phyloP scores from a whole-genome alignment of 2,888 invertebrate genomes.

The Epistrophe eligans region DNA sequence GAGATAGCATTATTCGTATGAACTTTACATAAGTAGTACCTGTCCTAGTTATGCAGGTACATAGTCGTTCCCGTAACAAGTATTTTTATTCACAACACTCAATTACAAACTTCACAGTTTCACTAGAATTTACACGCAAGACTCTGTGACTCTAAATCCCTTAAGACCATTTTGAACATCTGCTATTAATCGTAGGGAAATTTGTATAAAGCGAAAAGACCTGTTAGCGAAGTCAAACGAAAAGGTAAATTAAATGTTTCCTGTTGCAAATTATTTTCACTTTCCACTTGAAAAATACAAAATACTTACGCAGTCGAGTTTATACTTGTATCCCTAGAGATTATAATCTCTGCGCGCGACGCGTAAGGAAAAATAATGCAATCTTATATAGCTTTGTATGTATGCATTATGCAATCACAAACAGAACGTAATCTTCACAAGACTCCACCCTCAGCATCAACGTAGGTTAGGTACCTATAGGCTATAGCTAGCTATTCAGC shows the following conservation, averaged over 20 bases:
- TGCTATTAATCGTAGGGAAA: constrained; percentile 35
- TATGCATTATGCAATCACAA: constrained; percentile 15
- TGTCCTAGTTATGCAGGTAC: too few relatives aligned
- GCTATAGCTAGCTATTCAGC: background rate
- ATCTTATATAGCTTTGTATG: too few relatives aligned
- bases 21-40: too few relatives aligned
- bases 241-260: constrained; percentile 37
- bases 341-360: background rate
- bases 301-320: background rate
- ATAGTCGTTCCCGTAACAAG: background rate
- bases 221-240: background rate
- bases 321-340: background rate
- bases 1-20: too few relatives aligned
- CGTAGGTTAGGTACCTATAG: too few relatives aligned
- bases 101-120: background rate
- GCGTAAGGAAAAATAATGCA: background rate
- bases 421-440: background rate
- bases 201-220: constrained; percentile 10
- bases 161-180: constrained; percentile 34
- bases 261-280: constrained; percentile 64
- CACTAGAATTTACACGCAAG: background rate
- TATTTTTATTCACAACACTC: background rate
- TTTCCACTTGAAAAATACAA: constrained; percentile 1
- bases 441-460: background rate
- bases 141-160: background rate